Base-by-base conservation (phyloP, 2,797 vertebrate species). In the Danio jaintianensis region DNA sequence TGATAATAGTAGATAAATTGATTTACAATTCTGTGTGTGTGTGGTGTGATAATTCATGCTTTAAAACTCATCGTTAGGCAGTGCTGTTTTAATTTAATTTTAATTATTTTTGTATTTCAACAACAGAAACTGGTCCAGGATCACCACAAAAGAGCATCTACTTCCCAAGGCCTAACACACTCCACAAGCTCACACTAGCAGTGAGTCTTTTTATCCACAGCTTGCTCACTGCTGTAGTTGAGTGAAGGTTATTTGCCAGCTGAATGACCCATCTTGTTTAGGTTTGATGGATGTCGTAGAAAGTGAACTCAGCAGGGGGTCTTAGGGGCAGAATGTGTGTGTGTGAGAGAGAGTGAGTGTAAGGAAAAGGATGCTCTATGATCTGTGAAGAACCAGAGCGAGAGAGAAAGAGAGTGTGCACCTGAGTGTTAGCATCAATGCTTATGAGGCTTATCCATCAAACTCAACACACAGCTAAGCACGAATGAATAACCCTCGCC, bases 211-310 rank as follows among this genome's bases (percentile, higher is more conserved):
- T 75, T 78, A 78, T 78, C 67, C 63, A 61, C 38, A 48, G 64
- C 68, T 56, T 69, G 69, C 77, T 82, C 40, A 71, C 66, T 59
- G 40, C 66, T 71, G 50, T 70, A 68, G 75, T 64, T 80, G 93
- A 94, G 93, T 95, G 94, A 96, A 95, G 94, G 94, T 95, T 95
- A 95, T 95, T 95, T 95, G 95, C 95, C 95, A 94, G 95, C 93
- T 95, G 95, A 95, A 95, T 94, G 95, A 95, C 94, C 94, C 95
- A 95, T 95, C 95, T 95, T 95, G 95, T 96, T 95, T 95, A 94
- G 93, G 93, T 92, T 94, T 96, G 95, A 96, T 96, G 94, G 95
- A 96, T 96, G 95, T 94, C 92, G 90, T 93, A 92, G 94, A 94
- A 93, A 93, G 93, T 94, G 94, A 85, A 71, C 70, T 38, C 84